Evolutionary conservation across 92 coral and sea anemone genomes (phyloP), one percentile per base, ranked within the genome.

Genomic region (Epizoanthus stellaris): DNA sequence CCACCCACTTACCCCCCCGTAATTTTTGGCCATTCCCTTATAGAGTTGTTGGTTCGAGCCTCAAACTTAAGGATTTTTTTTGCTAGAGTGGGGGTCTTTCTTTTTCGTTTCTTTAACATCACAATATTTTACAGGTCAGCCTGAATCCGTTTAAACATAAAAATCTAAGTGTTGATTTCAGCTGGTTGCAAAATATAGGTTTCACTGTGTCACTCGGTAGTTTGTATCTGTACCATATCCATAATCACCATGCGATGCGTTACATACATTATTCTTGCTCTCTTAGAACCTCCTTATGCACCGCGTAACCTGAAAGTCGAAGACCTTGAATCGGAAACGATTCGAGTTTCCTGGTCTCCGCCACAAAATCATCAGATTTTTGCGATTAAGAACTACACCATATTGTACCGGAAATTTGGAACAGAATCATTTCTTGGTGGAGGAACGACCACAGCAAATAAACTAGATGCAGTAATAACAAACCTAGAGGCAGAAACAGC

Each of bases 261-360:
- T 9, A 17, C 61, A 4, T 21, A 2, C 7, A 38, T 12, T 36
- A 21, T 60, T 34, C 20, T 13, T n/a, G 17, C 40, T 8, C 82
- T 11, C 57, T 38, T 6, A 76, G 82, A 39, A 30, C 57, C 82
- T 6, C 82, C 82, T 5, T 11, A 17, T 7, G 34, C 82, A 17
- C 69, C 82, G 20, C 82, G 56, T 39, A 67, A 76, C 38, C 11
- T 76, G 11, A 76, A 67, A 13, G 57, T 10, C 12, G 82, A 76
- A 30, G n/a, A 12, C 56, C 13, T 40, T 38, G 82, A 11, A 36
- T 52, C 64, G 25, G 58, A 67, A n/a, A 9, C 82, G 23, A 59
- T 76, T 36, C 40, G 68, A 3, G 69, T 76, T 52, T 76, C 82
- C 17, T 76, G 82, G 82, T 16, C 70, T 59, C 56, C 82, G 11